These are phyloP conservation scores for Pelecanus crispus DNA, from an alignment of 2,113 vertebrate species.

Conservation along the genomic window DNA sequence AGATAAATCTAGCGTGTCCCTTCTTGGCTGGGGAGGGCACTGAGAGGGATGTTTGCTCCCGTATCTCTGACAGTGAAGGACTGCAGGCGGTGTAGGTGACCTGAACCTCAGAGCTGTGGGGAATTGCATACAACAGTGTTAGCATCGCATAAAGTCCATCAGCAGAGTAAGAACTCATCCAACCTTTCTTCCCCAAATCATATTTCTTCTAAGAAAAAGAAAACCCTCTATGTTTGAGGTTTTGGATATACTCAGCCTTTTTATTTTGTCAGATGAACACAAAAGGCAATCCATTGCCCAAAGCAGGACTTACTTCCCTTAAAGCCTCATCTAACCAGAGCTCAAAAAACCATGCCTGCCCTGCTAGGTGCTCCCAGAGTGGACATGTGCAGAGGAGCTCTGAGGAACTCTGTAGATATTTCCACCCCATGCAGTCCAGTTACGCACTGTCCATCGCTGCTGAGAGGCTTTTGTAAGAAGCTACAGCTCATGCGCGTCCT, in stretches of 20 bases:
- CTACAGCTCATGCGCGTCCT: fast-evolving
- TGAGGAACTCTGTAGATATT: not conserved
- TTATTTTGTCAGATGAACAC: not conserved
- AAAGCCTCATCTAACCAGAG: not conserved
- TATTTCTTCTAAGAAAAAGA: not conserved
- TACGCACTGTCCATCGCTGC: not conserved
- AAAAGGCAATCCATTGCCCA: not conserved
- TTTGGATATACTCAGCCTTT: not conserved
- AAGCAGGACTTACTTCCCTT: not conserved
- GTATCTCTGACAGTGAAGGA: not conserved
- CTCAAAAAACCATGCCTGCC: not conserved
- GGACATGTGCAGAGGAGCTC: not conserved
- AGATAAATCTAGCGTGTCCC: not conserved
- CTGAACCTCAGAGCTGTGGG: not conserved
- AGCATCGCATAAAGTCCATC: not conserved
- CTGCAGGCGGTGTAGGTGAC: not conserved
- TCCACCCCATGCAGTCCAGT: not conserved
- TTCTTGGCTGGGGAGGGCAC: not conserved
- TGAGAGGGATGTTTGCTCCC: not conserved
- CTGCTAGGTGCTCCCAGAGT: not conserved
- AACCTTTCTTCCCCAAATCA: not conserved
- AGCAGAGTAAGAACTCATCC: not conserved
- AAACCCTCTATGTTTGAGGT: not conserved
- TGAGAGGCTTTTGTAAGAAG: not conserved
- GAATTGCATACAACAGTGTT: not conserved